A percentile compares a stretch with the other conserved stretches of the same genome.
Conservation (phyloP, 2,113 vertebrate genomes). For the Bettongia penicillata region DNA sequence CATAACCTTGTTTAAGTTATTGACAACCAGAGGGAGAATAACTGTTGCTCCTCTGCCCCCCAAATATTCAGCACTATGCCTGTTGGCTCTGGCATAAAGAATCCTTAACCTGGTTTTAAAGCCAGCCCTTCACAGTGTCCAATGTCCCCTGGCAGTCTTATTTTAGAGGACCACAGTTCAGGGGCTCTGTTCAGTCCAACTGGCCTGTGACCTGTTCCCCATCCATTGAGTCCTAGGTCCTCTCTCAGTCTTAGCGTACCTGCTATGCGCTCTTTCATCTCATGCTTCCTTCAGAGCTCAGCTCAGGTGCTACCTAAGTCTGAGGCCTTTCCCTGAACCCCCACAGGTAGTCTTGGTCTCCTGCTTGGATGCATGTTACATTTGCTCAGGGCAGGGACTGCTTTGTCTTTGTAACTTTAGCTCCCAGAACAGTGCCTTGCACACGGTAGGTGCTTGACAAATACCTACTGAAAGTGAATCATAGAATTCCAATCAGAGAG, state of each 20-base stretch:
- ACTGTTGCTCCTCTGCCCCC: neutral
- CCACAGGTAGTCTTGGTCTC: neutral
- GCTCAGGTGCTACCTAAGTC: neutral
- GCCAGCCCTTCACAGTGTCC: neutral
- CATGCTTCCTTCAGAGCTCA: neutral
- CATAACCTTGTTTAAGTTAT: slow-evolving; percentile 54
- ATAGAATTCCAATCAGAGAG: neutral
- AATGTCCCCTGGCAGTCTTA: neutral
- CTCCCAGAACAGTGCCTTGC: neutral
- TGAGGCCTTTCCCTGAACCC: neutral
- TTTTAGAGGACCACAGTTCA: neutral
- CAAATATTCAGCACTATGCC: neutral
- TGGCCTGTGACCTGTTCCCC: neutral
- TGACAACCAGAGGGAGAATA: slow-evolving; percentile 11
- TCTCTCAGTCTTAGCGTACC: neutral
- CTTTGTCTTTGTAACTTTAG: neutral
- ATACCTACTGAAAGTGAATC: neutral
- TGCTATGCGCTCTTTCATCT: neutral
- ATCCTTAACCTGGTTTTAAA: neutral
- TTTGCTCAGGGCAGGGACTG: neutral
- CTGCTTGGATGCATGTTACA: neutral
- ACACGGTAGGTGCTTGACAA: neutral
- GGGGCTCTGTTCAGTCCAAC: neutral
- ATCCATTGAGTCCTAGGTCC: neutral
- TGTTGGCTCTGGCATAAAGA: neutral